Conservation (phyloP, 2,888 invertebrate species). For the Spisula solida region DNA sequence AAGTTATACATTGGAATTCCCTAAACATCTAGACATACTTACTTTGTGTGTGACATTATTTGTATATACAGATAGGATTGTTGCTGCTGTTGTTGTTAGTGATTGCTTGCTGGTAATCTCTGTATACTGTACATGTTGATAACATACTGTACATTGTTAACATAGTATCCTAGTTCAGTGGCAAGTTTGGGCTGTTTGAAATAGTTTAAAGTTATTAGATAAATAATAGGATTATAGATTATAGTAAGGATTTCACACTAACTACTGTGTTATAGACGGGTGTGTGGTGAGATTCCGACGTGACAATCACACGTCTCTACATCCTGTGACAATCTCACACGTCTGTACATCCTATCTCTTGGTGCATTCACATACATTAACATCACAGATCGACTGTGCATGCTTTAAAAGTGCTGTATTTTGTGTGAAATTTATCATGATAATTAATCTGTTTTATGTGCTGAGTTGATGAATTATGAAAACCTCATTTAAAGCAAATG, state of each 20-base stretch:
- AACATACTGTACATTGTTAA: neutral
- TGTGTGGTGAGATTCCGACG: no score
- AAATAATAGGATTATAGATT: neutral
- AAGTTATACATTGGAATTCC: neutral
- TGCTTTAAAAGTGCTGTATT: neutral
- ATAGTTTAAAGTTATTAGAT: slow-evolving; percentile 1
- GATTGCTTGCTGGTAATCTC: neutral
- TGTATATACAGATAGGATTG: neutral
- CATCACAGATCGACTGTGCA: neutral
- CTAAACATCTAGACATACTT: neutral
- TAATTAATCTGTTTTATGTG: neutral
- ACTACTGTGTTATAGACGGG: no score
- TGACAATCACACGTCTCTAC: neutral
- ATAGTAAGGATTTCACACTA: neutral
- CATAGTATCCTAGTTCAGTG: neutral
- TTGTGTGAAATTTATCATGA: neutral
- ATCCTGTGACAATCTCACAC: neutral
- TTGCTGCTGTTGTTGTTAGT: neutral
- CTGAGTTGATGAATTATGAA: neutral
- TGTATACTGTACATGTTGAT: neutral
- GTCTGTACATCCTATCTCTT: neutral
- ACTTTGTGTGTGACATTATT: neutral
- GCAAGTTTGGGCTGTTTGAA: neutral
- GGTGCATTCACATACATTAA: no score
- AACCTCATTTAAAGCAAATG: neutral